Conservation (phyloP, 23 tunicate genomes). For the Trididemnum miniatum region DNA sequence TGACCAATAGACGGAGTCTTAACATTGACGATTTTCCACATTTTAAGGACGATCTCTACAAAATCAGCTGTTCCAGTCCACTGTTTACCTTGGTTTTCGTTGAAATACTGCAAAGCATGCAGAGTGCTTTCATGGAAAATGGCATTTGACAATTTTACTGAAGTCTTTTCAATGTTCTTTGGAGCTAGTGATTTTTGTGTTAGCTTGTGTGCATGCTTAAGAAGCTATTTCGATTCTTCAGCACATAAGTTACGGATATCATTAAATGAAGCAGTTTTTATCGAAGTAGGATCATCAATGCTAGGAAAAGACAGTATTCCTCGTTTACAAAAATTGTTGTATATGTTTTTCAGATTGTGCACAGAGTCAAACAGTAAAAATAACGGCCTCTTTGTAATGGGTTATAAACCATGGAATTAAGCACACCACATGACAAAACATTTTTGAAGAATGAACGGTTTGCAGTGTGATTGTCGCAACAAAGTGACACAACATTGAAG, state of each 20-base stretch:
- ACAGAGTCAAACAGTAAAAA: conserved; percentile 25
- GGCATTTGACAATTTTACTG: conserved; percentile 14
- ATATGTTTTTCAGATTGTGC: conserved; percentile 9
- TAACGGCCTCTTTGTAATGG: conserved; percentile 11
- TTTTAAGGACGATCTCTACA: conserved; percentile 16
- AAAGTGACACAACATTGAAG: conserved; percentile 11
- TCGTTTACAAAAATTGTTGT: conserved; percentile 17
- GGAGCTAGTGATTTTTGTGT: conserved; percentile 9
- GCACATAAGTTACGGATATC: conserved; percentile 14
- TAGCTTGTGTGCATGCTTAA: conserved; percentile 16
- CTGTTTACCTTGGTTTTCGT: background rate
- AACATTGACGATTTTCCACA: conserved; percentile 29
- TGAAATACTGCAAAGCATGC: conserved; percentile 25
- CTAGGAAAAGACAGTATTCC: conserved; percentile 5
- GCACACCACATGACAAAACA: background rate
- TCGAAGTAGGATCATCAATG: conserved; percentile 5
- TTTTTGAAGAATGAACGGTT: conserved; percentile 15
- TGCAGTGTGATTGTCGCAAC: background rate
- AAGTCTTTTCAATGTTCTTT: conserved; percentile 27
- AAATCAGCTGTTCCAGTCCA: conserved; percentile 1
- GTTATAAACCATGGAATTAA: conserved; percentile 4
- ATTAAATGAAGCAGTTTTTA: conserved; percentile 20
- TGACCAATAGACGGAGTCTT: conserved; percentile 24
- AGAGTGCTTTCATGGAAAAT: conserved; percentile 31
- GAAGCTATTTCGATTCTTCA: background rate